A percentile compares a stretch with the other conserved stretches of the same genome.
Evolutionary conservation across 2,113 vertebrate species (phyloP).

Genomic region (Nesogale talazaci): DNA sequence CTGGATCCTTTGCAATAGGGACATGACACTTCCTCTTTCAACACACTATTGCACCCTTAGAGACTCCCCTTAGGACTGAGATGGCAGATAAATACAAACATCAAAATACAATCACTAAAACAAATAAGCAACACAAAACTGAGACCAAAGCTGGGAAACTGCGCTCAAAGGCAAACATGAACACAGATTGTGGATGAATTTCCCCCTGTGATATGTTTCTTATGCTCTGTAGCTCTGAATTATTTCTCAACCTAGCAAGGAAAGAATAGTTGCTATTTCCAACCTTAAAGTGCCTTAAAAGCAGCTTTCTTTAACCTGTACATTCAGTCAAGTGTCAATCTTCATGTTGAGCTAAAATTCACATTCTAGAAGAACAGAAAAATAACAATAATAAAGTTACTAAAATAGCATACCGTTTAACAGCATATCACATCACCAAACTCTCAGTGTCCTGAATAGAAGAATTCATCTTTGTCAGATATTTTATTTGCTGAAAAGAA

Average conservation of each 20-base stretch:
- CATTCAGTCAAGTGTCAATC: neutral
- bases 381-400: neutral
- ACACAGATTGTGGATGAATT: neutral
- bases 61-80: no score
- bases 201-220: neutral
- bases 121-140: neutral
- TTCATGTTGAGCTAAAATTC: neutral
- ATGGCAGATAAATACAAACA: neutral
- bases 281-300: neutral
- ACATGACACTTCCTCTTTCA: neutral
- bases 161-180: neutral
- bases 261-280: neutral
- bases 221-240: no score
- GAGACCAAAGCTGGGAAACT: neutral
- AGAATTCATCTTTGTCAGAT: neutral
- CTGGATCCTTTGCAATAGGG: accelerated
- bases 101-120: neutral
- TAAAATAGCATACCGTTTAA: neutral
- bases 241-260: neutral
- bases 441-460: neutral
- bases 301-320: neutral
- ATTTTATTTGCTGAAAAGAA: slow-evolving; percentile 19
- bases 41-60: neutral
- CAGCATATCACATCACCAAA: neutral
- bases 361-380: neutral